A percentile compares a stretch with the other conserved stretches of the same genome.
These are phyloP conservation scores for Pluvialis apricaria DNA, from an alignment of 2,113 vertebrate species.

Conservation along the genomic window DNA sequence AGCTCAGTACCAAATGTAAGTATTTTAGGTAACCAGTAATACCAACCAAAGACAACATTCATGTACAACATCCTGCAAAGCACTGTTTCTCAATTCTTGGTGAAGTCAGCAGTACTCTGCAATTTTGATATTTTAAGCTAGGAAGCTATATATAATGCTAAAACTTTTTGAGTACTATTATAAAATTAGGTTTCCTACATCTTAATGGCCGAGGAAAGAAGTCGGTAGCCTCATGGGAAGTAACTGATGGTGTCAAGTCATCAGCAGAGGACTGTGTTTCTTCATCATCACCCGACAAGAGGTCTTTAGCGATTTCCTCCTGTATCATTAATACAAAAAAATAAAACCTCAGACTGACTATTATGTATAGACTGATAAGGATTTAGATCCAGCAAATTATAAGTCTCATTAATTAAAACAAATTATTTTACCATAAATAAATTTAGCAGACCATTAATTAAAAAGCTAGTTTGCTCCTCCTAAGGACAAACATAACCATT, in stretches of 20 bases:
- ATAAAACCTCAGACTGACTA: not conserved
- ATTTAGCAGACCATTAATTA: not conserved
- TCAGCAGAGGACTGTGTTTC: slow-evolving; percentile 98
- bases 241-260: slow-evolving; percentile 96
- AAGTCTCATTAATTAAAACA: not conserved
- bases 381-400: not conserved
- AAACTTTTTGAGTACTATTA: not conserved
- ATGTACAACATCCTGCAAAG: not conserved
- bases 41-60: not conserved
- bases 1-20: not conserved
- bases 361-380: not conserved
- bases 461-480: not conserved
- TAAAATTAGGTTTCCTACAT: slow-evolving; percentile 79
- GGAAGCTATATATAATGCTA: not conserved
- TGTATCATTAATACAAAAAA: slow-evolving; percentile 53
- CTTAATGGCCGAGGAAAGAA: slow-evolving; percentile 95
- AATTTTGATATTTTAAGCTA: not conserved
- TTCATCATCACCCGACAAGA: slow-evolving; percentile 96
- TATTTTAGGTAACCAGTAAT: not conserved
- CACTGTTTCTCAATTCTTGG: not conserved
- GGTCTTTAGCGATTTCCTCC: slow-evolving; percentile 99
- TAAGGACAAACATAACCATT: not conserved
- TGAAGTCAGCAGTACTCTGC: not conserved
- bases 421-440: not conserved
- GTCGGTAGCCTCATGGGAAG: slow-evolving; percentile 93